Evolutionary conservation across 2,888 invertebrate genomes (phyloP).

Genomic region (Hirtodrosophila alboralis): DNA sequence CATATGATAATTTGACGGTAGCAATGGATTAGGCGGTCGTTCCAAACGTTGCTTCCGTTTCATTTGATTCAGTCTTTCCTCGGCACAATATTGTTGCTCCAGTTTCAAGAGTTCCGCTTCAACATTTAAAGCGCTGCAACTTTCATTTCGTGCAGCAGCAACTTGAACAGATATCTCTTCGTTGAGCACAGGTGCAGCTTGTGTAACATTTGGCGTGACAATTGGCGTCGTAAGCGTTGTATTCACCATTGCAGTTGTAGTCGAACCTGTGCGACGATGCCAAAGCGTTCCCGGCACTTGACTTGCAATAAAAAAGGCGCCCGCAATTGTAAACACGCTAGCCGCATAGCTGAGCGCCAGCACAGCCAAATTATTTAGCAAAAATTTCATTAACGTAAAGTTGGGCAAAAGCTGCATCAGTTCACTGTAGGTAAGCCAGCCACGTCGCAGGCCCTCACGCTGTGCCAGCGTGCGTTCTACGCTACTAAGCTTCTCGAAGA

Average conservation of each 20-base stretch:
- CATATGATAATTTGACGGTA: slow-evolving; percentile 43
- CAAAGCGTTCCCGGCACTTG: slow-evolving; percentile 85
- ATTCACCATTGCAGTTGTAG: slow-evolving; percentile 20
- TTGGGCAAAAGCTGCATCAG: slow-evolving; percentile 85
- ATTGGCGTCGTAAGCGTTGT: slow-evolving; percentile 28
- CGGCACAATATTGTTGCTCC: slow-evolving; percentile 76
- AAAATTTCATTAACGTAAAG: slow-evolving; percentile 81
- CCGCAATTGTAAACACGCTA: slow-evolving; percentile 83
- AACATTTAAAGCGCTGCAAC: slow-evolving; percentile 71
- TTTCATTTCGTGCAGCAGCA: slow-evolving; percentile 40
- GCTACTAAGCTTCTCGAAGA: slow-evolving; percentile 89
- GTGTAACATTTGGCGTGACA: slow-evolving; percentile 30
- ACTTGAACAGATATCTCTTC: slow-evolving; percentile 3
- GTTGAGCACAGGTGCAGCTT: slow-evolving; percentile 27
- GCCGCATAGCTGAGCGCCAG: slow-evolving; percentile 83
- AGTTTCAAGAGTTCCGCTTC: slow-evolving; percentile 80
- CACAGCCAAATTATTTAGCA: slow-evolving; percentile 81
- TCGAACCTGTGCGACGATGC: slow-evolving; percentile 53
- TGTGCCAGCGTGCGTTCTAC: slow-evolving; percentile 90
- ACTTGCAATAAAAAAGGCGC: slow-evolving; percentile 85
- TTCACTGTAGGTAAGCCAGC: slow-evolving; percentile 94
- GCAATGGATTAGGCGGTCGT: slow-evolving; percentile 38
- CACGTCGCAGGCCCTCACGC: slow-evolving; percentile 89
- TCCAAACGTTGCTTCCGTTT: slow-evolving; percentile 48
- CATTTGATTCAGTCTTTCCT: slow-evolving; percentile 69